Conservation (phyloP, 1,140 invertebrate genomes). For the Druon quercuslanigerum region DNA sequence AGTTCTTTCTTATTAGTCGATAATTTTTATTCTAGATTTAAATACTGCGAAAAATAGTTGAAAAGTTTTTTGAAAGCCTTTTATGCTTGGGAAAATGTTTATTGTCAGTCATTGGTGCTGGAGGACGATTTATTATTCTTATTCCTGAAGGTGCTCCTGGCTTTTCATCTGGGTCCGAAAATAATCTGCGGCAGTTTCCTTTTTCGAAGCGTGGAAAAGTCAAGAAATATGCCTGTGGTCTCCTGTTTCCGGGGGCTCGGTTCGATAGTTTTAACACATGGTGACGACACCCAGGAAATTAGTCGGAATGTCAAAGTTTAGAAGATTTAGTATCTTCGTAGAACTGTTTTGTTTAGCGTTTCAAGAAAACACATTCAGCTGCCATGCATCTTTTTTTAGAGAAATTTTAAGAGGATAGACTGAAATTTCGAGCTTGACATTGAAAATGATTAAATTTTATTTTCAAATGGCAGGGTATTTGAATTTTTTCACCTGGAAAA, state of each 20-base stretch:
- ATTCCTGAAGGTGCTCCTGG: background rate
- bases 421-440: too few relatives aligned
- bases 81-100: background rate
- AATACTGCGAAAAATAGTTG: background rate
- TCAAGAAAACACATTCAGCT: too few relatives aligned
- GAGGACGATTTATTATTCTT: background rate
- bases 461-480: too few relatives aligned
- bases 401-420: too few relatives aligned
- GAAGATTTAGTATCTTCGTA: background rate
- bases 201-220: background rate
- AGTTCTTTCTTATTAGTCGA: background rate
- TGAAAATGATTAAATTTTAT: too few relatives aligned
- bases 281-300: background rate
- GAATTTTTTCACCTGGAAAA: too few relatives aligned
- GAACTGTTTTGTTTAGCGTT: too few relatives aligned
- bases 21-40: background rate
- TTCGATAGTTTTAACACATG: constrained; percentile 13
- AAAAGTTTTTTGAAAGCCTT: background rate
- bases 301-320: background rate
- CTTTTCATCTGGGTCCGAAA: background rate
- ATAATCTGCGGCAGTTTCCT: background rate
- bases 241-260: constrained; percentile 7
- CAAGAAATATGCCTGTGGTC: background rate
- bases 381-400: too few relatives aligned
- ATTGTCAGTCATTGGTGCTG: background rate